Conservation (phyloP, 2,888 invertebrate species). For the Cerceris rybyensis region DNA sequence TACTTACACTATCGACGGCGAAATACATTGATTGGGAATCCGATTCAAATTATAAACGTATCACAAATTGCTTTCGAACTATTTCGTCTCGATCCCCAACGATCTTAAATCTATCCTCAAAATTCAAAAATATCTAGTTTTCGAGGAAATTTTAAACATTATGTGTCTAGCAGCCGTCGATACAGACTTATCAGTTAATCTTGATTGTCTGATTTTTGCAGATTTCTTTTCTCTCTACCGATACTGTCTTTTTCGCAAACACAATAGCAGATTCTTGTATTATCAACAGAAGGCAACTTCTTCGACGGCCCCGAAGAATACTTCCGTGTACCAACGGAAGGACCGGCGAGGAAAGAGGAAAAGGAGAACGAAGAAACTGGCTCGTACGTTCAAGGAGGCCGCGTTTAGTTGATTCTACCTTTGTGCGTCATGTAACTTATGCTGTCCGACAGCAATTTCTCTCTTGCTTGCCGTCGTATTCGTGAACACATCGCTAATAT, state of each 20-base stretch:
- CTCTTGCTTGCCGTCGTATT: conserved; percentile 84
- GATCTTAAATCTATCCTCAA: no score
- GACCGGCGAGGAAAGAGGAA: conserved; percentile 25
- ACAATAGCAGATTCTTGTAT: conserved; percentile 12
- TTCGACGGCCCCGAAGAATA: conserved; percentile 5
- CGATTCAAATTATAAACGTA: no score
- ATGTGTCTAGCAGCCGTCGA: conserved; percentile 12
- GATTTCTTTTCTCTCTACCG: conserved; percentile 19
- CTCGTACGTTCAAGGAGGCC: conserved; percentile 37
- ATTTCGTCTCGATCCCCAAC: no score
- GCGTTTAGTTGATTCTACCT: conserved; percentile 78
- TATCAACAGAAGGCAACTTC: conserved; percentile 35
- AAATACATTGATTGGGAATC: neutral
- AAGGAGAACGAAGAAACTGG: conserved; percentile 46
- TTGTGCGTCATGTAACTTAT: conserved; percentile 81
- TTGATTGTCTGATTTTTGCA: neutral
- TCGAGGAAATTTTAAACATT: neutral
- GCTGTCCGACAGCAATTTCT: conserved; percentile 79
- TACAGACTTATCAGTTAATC: neutral
- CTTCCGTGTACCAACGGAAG: conserved; percentile 26
- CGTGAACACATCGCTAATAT: conserved; percentile 90
- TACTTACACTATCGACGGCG: conserved; percentile 23
- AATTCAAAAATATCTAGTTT: neutral
- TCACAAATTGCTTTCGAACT: no score
- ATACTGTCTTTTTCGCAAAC: conserved; percentile 16